Evolutionary conservation across 2,113 vertebrate species (phyloP).

Genomic region (Scortum barcoo): DNA sequence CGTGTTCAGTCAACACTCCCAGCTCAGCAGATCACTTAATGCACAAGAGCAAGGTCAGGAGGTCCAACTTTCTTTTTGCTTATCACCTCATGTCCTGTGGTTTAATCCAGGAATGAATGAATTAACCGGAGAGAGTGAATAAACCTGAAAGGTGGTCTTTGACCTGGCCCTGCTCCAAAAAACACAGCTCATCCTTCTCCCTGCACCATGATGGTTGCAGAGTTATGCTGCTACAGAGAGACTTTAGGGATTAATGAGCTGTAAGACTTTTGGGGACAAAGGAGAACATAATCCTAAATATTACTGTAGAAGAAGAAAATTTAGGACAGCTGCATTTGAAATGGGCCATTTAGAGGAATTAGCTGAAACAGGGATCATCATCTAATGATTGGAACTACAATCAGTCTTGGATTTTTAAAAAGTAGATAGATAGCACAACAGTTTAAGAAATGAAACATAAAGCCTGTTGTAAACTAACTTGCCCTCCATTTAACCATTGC

Average conservation of each 20-base stretch:
- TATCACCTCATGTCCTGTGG: neutral
- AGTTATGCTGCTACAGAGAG: neutral
- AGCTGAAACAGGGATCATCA: neutral
- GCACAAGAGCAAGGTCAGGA: neutral
- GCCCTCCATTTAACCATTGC: neutral
- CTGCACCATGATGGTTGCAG: neutral
- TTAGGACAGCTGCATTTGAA: too few species aligned
- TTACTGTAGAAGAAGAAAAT: too few species aligned
- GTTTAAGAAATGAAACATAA: too few species aligned
- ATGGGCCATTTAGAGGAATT: neutral
- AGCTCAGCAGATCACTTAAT: neutral
- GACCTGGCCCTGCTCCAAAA: neutral
- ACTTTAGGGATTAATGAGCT: too few species aligned
- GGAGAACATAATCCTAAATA: too few species aligned
- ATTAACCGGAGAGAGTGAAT: neutral
- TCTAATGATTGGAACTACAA: neutral
- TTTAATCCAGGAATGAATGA: neutral
- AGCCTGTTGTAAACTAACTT: neutral
- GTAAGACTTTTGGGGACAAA: too few species aligned
- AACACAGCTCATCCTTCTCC: neutral
- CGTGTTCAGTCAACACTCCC: neutral
- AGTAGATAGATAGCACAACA: neutral
- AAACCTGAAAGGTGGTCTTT: neutral
- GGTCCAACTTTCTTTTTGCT: neutral
- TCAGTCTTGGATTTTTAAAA: neutral